Conservation (phyloP, 2,113 vertebrate species). For the Pipa parva region DNA sequence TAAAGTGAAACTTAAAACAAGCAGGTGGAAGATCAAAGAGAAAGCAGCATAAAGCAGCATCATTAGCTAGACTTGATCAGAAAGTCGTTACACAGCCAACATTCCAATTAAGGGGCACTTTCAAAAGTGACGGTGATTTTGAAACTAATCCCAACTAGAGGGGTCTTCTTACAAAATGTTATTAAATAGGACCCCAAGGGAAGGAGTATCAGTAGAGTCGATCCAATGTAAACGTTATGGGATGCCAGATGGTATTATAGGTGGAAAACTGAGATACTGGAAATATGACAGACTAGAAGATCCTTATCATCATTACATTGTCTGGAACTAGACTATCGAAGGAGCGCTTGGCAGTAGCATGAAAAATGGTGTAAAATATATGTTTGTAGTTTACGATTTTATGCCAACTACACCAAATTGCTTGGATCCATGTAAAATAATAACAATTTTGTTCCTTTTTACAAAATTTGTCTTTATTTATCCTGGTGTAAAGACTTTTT, state of each 20-base stretch:
- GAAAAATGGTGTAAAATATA: too few species aligned
- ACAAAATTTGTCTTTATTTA: too few species aligned
- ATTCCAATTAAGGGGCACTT: conserved; percentile 26
- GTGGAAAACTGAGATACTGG: conserved; percentile 33
- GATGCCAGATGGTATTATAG: conserved; percentile 32
- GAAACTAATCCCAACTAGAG: conserved; percentile 30
- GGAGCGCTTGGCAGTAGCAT: too few species aligned
- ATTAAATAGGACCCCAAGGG: conserved; percentile 33
- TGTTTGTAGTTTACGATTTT: too few species aligned
- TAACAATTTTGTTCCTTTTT: too few species aligned
- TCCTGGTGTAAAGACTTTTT: too few species aligned
- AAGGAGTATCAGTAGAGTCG: conserved; percentile 20
- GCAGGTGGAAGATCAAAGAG: conserved; percentile 28
- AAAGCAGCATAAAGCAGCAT: conserved; percentile 14
- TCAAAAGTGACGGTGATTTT: conserved; percentile 18
- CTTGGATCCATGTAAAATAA: too few species aligned
- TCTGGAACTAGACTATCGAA: conserved; percentile 13
- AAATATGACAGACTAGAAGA: conserved; percentile 21
- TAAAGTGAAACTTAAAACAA: conserved; percentile 1
- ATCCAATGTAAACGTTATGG: conserved; percentile 34
- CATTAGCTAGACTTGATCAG: conserved; percentile 18
- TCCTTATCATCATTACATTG: conserved; percentile 20
- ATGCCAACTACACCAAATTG: too few species aligned
- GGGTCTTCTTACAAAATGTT: conserved; percentile 38
- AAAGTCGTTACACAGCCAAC: conserved; percentile 22